Conservation (phyloP, 92 coral and sea anemone species). For the Pocillopora grandis region DNA sequence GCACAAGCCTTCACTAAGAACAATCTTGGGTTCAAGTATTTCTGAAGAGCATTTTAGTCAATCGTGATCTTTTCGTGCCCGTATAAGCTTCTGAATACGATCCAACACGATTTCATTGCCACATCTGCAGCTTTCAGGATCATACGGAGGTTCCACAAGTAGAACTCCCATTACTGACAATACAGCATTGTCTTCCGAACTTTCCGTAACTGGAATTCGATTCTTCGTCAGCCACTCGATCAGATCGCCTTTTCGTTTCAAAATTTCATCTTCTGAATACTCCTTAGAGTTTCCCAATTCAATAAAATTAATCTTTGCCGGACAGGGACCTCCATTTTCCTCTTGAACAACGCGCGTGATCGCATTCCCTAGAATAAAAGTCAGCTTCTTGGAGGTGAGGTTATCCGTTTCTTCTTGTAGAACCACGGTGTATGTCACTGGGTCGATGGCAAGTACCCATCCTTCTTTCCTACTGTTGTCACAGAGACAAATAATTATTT, state of each 20-base stretch:
- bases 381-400: slow-evolving; percentile 12
- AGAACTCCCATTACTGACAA: slow-evolving; percentile 90
- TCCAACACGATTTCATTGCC: slow-evolving; percentile 83
- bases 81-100: slow-evolving; percentile 73
- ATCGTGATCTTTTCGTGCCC: slow-evolving; percentile 20
- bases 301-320: slow-evolving; percentile 35
- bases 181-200: slow-evolving; percentile 37
- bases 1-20: neutral
- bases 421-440: slow-evolving; percentile 78
- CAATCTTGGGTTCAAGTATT: neutral
- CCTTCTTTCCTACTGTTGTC: slow-evolving; percentile 61
- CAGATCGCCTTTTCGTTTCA: slow-evolving; percentile 53
- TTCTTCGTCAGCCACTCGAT: slow-evolving; percentile 82
- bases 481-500: slow-evolving; percentile 35
- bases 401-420: slow-evolving; percentile 49
- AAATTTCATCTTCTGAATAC: slow-evolving; percentile 60
- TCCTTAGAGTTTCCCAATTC: slow-evolving; percentile 3
- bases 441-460: slow-evolving; percentile 90
- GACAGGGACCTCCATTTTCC: slow-evolving; percentile 26
- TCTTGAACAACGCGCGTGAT: slow-evolving; percentile 39
- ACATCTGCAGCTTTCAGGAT: slow-evolving; percentile 82
- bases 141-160: slow-evolving; percentile 87
- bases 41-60: neutral
- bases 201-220: slow-evolving; percentile 72
- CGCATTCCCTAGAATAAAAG: slow-evolving; percentile 63